Evolutionary conservation across 2,888 invertebrate species (phyloP).

Genomic region (Polydrusus pterygomalis): DNA sequence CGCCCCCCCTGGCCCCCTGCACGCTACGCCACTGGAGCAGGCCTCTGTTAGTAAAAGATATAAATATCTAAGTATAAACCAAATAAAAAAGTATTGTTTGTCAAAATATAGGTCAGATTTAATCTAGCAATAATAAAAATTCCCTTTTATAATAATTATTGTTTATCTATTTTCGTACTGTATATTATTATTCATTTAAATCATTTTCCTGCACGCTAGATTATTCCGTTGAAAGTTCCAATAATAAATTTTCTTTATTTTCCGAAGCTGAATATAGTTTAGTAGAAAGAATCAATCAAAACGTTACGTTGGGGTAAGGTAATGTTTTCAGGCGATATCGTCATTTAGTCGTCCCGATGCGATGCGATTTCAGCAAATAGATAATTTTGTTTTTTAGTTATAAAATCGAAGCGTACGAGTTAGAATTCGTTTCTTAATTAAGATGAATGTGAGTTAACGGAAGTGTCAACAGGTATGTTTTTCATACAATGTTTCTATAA

Average conservation of each 20-base stretch:
- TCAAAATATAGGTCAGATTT: not conserved
- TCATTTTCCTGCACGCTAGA: constrained; percentile 44
- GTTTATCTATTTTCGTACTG: constrained; percentile 31
- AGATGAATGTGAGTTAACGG: not conserved
- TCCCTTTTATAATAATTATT: not conserved
- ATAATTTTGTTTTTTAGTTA: not conserved
- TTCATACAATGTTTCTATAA: not conserved
- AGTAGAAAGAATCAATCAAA: constrained; percentile 54
- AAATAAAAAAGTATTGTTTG: too few relatives aligned
- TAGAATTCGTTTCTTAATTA: not conserved
- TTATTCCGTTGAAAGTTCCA: constrained; percentile 31
- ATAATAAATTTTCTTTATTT: constrained; percentile 54
- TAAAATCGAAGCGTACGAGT: not conserved
- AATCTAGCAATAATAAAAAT: not conserved
- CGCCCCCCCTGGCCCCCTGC: too few relatives aligned
- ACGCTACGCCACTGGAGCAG: too few relatives aligned
- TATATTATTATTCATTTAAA: constrained; percentile 35
- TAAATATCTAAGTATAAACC: too few relatives aligned
- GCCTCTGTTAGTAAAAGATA: too few relatives aligned
- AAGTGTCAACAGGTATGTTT: constrained; percentile 30
- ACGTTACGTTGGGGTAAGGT: constrained; percentile 40
- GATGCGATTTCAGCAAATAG: constrained; percentile 23
- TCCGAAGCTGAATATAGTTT: constrained; percentile 47
- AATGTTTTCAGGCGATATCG: constrained; percentile 54
- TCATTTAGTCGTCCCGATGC: constrained; percentile 38